Conservation (phyloP, 2,797 vertebrate species). For the Hypotaenidia philippensis region DNA sequence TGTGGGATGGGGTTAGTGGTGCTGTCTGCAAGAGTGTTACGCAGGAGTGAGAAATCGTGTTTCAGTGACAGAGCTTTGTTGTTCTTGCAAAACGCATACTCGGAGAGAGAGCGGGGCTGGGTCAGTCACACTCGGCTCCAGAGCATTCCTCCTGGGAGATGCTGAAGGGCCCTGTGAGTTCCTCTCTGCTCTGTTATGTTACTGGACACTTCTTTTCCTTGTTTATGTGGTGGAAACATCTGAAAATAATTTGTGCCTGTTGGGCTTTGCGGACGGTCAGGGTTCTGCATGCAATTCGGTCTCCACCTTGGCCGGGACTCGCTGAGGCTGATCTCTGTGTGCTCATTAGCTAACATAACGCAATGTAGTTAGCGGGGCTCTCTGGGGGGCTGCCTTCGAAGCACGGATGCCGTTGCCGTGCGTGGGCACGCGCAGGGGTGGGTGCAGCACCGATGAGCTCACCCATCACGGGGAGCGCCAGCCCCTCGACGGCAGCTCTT, state of each 20-base stretch:
- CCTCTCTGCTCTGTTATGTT: neutral
- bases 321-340: neutral
- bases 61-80: neutral
- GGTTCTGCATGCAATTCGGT: neutral
- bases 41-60: neutral
- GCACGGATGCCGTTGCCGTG: neutral
- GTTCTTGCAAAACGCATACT: neutral
- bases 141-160: neutral
- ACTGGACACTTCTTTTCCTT: slow-evolving; percentile 26
- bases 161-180: neutral
- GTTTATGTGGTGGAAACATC: slow-evolving; percentile 57
- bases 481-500: neutral
- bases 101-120: neutral
- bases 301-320: neutral
- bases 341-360: neutral
- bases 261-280: neutral
- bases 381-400: neutral
- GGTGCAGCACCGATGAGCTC: slow-evolving; percentile 26
- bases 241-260: slow-evolving; percentile 55
- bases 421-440: neutral
- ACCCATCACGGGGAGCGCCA: neutral
- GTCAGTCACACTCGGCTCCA: neutral
- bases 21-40: neutral
- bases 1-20: neutral
- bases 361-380: neutral